Evolutionary conservation across 2,797 vertebrate genomes (phyloP).

Genomic region (Gobionotothen gibberifrons): DNA sequence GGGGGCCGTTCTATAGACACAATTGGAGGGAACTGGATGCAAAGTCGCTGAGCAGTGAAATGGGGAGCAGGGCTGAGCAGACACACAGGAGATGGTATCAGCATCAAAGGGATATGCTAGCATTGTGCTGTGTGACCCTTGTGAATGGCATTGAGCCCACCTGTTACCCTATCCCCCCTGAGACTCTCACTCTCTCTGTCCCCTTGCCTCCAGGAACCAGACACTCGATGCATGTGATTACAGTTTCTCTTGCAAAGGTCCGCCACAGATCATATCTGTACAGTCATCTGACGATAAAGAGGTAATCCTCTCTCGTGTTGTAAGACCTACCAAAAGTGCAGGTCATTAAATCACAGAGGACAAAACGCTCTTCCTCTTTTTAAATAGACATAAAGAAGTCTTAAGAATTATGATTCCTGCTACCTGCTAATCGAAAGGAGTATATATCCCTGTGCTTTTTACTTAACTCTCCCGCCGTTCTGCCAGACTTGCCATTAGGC

Average conservation of each 20-base stretch:
- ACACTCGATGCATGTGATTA: constrained; percentile 58
- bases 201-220: constrained; percentile 67
- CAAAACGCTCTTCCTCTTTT: constrained; percentile 9
- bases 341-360: constrained; percentile 33
- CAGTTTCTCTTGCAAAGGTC: constrained; percentile 36
- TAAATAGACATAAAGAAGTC: constrained; percentile 22
- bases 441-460: constrained; percentile 33
- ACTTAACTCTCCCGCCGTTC: constrained; percentile 31
- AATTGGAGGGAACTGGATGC: constrained; percentile 77
- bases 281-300: constrained; percentile 36
- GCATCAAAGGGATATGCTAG: constrained; percentile 75
- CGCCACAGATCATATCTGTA: constrained; percentile 28
- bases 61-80: constrained; percentile 73
- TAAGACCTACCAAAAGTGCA: constrained; percentile 19
- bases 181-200: constrained; percentile 63
- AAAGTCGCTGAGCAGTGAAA: constrained; percentile 83
- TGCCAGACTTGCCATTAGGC: constrained; percentile 58
- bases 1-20: constrained; percentile 70
- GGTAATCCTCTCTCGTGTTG: constrained; percentile 25
- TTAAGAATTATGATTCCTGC: neutral
- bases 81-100: constrained; percentile 77
- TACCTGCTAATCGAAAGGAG: constrained; percentile 5
- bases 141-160: constrained; percentile 74
- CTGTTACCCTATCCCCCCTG: constrained; percentile 78
- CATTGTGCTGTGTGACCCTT: constrained; percentile 73